Percentiles rank a stretch among this genome's conserved stretches.
Evolutionary conservation across 2,113 vertebrate genomes (phyloP).

Genomic region (Geococcyx californianus): DNA sequence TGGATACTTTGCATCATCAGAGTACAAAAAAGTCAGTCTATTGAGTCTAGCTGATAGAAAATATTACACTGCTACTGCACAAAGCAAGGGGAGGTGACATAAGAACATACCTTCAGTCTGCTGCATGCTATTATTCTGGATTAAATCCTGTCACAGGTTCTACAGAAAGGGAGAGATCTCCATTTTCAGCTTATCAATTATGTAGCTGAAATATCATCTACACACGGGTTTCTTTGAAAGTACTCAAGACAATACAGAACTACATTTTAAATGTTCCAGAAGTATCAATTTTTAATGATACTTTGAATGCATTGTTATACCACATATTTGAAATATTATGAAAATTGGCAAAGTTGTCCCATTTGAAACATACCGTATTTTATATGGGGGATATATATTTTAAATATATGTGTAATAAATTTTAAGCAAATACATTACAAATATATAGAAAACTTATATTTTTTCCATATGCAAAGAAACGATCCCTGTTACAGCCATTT

Average conservation of each 20-base stretch:
- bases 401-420: conserved; percentile 44
- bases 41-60: not conserved
- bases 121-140: not conserved
- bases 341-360: not conserved
- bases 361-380: conserved; percentile 11
- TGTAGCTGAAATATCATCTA: not conserved
- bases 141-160: not conserved
- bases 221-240: not conserved
- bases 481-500: conserved; percentile 62
- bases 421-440: conserved; percentile 41
- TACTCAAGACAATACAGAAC: not conserved
- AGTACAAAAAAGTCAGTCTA: not conserved
- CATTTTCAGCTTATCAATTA: not conserved
- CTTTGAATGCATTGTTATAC: not conserved
- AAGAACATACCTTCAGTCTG: not conserved
- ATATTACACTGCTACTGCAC: not conserved
- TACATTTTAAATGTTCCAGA: not conserved
- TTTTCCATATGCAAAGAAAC: conserved; percentile 63
- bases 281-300: not conserved
- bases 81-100: not conserved
- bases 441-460: conserved; percentile 52
- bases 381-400: conserved; percentile 38
- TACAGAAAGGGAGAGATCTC: not conserved
- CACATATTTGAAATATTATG: conserved; percentile 50
- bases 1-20: not conserved